A percentile compares a stretch with the other conserved stretches of the same genome.
Evolutionary conservation across 1,140 invertebrate species (phyloP).

Genomic region (Limonius californicus): DNA sequence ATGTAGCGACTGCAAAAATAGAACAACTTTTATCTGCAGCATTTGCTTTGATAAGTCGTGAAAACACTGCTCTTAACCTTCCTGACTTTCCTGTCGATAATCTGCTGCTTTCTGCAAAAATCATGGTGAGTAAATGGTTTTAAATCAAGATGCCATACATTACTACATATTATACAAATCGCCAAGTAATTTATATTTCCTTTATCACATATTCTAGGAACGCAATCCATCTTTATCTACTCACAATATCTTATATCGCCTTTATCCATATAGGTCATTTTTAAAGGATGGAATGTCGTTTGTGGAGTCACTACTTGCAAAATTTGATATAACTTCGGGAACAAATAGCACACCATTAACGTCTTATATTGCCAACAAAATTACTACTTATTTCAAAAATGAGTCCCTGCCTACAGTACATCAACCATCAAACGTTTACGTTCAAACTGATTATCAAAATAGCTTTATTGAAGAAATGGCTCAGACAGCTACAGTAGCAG

Average conservation of each 20-base stretch:
- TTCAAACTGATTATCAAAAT: constrained; percentile 79
- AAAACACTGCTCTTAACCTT: constrained; percentile 65
- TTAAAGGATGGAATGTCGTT: constrained; percentile 69
- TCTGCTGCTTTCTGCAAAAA: constrained; percentile 60
- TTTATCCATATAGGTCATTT: constrained; percentile 83
- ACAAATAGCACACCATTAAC: neutral
- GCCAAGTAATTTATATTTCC: no score
- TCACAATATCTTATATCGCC: constrained; percentile 63
- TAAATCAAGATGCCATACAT: no score
- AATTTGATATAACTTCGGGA: constrained; percentile 48
- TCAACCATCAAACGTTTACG: constrained; percentile 47
- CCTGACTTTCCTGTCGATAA: constrained; percentile 92
- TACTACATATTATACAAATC: no score
- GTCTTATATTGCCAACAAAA: neutral
- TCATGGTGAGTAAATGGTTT: constrained; percentile 70
- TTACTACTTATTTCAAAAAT: constrained; percentile 13
- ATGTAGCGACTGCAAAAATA: constrained; percentile 55
- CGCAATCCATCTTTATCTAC: constrained; percentile 60
- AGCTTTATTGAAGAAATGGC: constrained; percentile 72
- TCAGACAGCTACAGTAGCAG: constrained; percentile 70
- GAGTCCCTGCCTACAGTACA: constrained; percentile 6
- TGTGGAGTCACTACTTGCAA: constrained; percentile 63
- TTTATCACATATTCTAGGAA: constrained; percentile 56
- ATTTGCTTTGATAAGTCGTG: constrained; percentile 68
- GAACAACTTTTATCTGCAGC: constrained; percentile 71